Base-by-base conservation (phyloP, 2,888 invertebrate species). In the Electrophaes corylata region DNA sequence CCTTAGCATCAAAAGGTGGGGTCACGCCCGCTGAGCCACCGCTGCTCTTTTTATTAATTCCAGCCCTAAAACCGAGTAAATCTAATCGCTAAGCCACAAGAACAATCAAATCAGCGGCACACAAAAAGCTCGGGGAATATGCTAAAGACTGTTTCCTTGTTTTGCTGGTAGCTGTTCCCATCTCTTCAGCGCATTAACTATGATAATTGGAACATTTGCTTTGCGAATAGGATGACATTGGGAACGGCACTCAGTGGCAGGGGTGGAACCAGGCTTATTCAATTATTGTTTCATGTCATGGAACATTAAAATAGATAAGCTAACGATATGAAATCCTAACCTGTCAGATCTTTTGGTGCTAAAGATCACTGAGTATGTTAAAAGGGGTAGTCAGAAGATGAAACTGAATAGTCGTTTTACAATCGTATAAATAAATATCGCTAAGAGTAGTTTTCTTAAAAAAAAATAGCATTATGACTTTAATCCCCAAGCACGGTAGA, bases 151-250 rank as follows among this genome's bases (percentile, higher is more conserved):
- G 56, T 60, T 62, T 64, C 67, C 54, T 68, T 73, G 73, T 69
- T 75, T 73, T 70, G 71, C 67, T 65, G 70, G 71, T 64, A 69
- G 64, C 67, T 64, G 66, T 70, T 68, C 67, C 47, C 75, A 76
- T 77, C 79, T 81, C 77, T 77, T 79, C 81, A 81, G 76, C 73
- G 78, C 88, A 87, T 89, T 88, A 88, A 83, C 79, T 89, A 89
- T 87, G 88, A 89, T 88, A 89, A 89, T 87, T 88, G 86, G 86
- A 79, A 86, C 87, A 87, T 89, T 88, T 86, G 86, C 86, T 84
- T 85, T 81, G 84, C 80, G 83, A 81, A 81, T 81, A 79, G 76
- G 76, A 83, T 79, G 83, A 80, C 81, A 83, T 80, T 72, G 79
- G 72, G 68, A 55, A 41, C 49, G 54, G 41, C 50, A 46, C 41